Evolutionary conservation across 1,140 invertebrate species (phyloP).

Genomic region (Nasonia vitripennis): DNA sequence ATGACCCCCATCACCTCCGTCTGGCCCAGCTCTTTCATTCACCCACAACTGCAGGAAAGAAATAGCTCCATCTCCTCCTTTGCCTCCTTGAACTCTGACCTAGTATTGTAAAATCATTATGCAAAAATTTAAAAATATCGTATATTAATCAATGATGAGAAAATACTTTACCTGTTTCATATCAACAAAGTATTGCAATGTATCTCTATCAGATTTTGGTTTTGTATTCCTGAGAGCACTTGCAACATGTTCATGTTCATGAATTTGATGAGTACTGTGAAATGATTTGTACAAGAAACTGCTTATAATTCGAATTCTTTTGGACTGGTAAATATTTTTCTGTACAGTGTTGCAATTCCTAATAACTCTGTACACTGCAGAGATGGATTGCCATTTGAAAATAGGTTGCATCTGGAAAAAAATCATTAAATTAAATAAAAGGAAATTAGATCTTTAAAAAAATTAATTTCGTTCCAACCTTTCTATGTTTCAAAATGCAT

Average conservation of each 20-base stretch:
- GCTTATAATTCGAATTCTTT: constrained; percentile 28
- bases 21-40: constrained; percentile 93
- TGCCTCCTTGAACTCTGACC: constrained; percentile 84
- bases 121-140: neutral
- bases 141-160: neutral
- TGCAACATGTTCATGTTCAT: constrained; percentile 45
- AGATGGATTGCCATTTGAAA: constrained; percentile 23
- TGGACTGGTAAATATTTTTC: constrained; percentile 18
- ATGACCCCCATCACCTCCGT: constrained; percentile 97
- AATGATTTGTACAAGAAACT: constrained; percentile 46
- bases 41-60: constrained; percentile 87
- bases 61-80: constrained; percentile 94
- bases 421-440: constrained; percentile 32
- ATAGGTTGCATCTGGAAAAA: constrained; percentile 63
- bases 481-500: constrained; percentile 13
- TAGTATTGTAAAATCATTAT: constrained; percentile 52
- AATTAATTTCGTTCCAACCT: constrained; percentile 15
- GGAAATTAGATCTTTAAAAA: neutral
- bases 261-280: constrained; percentile 26
- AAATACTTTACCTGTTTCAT: constrained; percentile 73
- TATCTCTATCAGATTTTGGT: constrained; percentile 71
- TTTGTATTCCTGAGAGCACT: constrained; percentile 75
- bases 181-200: constrained; percentile 81
- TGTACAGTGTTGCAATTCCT: constrained; percentile 15
- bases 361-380: neutral